phyloP scores from a whole-genome alignment of 1,140 invertebrate genomes.

The Bradysia coprophila region DNA sequence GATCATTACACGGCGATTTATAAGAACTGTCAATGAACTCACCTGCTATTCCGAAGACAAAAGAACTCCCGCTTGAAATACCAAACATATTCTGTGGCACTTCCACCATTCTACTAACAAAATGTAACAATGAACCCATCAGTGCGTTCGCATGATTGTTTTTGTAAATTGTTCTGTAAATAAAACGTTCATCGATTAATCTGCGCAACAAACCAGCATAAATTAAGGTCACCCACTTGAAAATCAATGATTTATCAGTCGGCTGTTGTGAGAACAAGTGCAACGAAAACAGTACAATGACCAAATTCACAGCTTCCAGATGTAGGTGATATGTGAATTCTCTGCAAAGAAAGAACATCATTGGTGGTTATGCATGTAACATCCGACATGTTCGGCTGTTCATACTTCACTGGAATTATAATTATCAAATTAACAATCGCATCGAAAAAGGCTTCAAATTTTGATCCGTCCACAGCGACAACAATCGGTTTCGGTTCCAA shows the following conservation, averaged over 20 bases:
- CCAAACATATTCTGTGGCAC: slow-evolving; percentile 47
- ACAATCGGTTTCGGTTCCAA: slow-evolving; percentile 10
- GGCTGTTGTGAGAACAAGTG: slow-evolving; percentile 59
- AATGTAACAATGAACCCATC: slow-evolving; percentile 55
- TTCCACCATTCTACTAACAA: slow-evolving; percentile 57
- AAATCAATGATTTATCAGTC: slow-evolving; percentile 21
- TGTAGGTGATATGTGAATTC: slow-evolving; percentile 79
- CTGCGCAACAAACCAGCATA: too few species aligned
- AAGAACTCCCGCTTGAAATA: slow-evolving; percentile 46
- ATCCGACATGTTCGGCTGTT: background rate
- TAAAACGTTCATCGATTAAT: too few species aligned
- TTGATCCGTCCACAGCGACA: slow-evolving; percentile 18
- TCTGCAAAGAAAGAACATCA: slow-evolving; percentile 29
- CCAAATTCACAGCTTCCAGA: slow-evolving; percentile 69
- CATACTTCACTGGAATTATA: slow-evolving; percentile 19
- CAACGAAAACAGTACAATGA: slow-evolving; percentile 72
- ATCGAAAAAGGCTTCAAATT: slow-evolving; percentile 23
- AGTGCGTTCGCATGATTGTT: slow-evolving; percentile 42
- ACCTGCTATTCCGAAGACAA: slow-evolving; percentile 70
- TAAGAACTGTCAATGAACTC: too few species aligned
- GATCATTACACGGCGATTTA: too few species aligned
- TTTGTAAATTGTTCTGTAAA: slow-evolving; percentile 48
- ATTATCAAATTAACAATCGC: slow-evolving; percentile 21
- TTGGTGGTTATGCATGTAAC: too few species aligned
- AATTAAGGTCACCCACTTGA: slow-evolving; percentile 10